Percentiles rank a stretch among this genome's conserved stretches.
These are phyloP conservation scores for Diabrotica undecimpunctata DNA, from an alignment of 1,140 invertebrate species.

Conservation along the genomic window DNA sequence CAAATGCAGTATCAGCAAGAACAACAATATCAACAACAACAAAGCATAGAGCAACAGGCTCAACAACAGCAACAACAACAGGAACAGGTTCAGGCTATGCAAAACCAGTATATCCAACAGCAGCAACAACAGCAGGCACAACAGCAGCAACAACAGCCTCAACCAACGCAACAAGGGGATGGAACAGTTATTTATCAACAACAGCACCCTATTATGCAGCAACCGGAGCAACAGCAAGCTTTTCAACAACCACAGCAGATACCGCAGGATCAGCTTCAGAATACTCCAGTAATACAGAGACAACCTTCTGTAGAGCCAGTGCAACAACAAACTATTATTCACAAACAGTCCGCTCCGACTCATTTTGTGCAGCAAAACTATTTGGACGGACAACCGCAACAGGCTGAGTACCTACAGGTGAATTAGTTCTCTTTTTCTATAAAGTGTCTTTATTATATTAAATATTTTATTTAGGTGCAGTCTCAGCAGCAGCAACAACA, in stretches of 20 bases:
- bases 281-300: slow-evolving; percentile 30
- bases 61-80: slow-evolving; percentile 48
- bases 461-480: not conserved
- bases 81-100: slow-evolving; percentile 36
- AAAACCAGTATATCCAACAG: slow-evolving; percentile 42
- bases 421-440: not conserved
- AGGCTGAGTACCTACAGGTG: slow-evolving; percentile 39
- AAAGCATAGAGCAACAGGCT: slow-evolving; percentile 44
- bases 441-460: not conserved
- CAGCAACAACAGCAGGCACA: slow-evolving; percentile 43
- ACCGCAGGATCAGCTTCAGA: slow-evolving; percentile 42
- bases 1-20: slow-evolving; percentile 30
- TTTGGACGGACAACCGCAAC: slow-evolving; percentile 36
- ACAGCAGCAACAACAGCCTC: slow-evolving; percentile 38
- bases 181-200: slow-evolving; percentile 40
- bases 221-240: slow-evolving; percentile 45
- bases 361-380: slow-evolving; percentile 40
- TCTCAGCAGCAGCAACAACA: slow-evolving; percentile 16
- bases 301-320: slow-evolving; percentile 39
- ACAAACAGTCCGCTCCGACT: slow-evolving; percentile 35
- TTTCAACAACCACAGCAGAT: slow-evolving; percentile 41
- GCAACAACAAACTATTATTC: slow-evolving; percentile 40
- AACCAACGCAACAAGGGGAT: slow-evolving; percentile 19
- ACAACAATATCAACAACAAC: slow-evolving; percentile 38
- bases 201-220: slow-evolving; percentile 36